Conservation (phyloP, 2,797 vertebrate species). For the Cuculus canorus region DNA sequence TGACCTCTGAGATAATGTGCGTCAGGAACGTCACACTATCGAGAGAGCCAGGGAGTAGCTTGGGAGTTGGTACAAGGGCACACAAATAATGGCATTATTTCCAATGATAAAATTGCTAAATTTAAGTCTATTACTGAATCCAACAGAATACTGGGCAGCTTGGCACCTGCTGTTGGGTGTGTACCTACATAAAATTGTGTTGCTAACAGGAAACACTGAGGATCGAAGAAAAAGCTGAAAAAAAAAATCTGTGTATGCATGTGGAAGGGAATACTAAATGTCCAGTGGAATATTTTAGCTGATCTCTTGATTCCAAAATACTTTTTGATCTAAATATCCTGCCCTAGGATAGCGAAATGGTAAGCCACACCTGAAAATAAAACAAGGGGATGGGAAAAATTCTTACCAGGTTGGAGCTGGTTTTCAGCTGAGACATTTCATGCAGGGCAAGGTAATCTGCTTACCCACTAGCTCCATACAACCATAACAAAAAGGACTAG, state of each 20-base stretch:
- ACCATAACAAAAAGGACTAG: not conserved
- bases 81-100: constrained; percentile 66
- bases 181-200: not conserved
- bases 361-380: not conserved
- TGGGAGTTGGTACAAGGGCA: constrained; percentile 68
- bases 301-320: not conserved
- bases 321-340: not conserved
- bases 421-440: not conserved
- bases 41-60: constrained; percentile 35
- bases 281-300: not conserved
- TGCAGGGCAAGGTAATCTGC: not conserved
- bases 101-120: constrained; percentile 64
- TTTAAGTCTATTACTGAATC: constrained; percentile 55
- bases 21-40: constrained; percentile 39
- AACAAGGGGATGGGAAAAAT: not conserved
- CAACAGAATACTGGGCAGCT: not conserved
- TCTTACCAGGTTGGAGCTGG: not conserved
- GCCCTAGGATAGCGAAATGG: not conserved
- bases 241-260: not conserved
- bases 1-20: constrained; percentile 66
- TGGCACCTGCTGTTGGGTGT: not conserved
- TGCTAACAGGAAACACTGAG: not conserved
- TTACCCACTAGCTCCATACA: not conserved
- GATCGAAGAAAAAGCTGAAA: not conserved
- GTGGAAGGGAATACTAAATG: not conserved